Evolutionary conservation across 2,888 invertebrate genomes (phyloP).

Genomic region (Rhagonycha fulva): DNA sequence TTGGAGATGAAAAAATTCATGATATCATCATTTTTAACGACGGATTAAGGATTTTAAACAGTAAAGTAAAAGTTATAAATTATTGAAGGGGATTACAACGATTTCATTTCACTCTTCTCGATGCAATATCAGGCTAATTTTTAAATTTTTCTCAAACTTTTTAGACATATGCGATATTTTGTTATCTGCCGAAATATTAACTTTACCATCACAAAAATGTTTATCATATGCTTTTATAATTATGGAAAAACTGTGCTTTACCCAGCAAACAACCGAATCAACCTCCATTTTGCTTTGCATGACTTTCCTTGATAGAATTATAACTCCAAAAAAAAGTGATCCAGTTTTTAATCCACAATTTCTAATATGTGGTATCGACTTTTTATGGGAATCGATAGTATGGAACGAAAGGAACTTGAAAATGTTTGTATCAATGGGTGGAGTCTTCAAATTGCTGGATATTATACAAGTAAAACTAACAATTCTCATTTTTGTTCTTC

Average conservation of each 20-base stretch:
- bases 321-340: slow-evolving; percentile 38
- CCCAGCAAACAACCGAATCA: neutral
- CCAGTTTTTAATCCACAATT: slow-evolving; percentile 48
- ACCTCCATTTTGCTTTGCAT: slow-evolving; percentile 12
- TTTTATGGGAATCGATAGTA: slow-evolving; percentile 53
- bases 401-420: slow-evolving; percentile 39
- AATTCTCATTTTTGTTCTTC: neutral
- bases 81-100: neutral
- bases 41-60: neutral
- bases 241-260: slow-evolving; percentile 37
- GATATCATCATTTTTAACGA: neutral
- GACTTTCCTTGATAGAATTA: slow-evolving; percentile 23
- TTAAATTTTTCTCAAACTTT: neutral
- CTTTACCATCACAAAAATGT: slow-evolving; percentile 40
- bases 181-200: slow-evolving; percentile 24
- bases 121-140: neutral
- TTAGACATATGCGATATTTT: slow-evolving; percentile 12
- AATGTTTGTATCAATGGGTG: slow-evolving; percentile 50
- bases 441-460: slow-evolving; percentile 52
- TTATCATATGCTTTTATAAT: slow-evolving; percentile 41
- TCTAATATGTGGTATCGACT: slow-evolving; percentile 51
- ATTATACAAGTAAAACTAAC: slow-evolving; percentile 45
- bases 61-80: neutral
- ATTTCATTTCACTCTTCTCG: too few relatives aligned
- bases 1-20: neutral